Conservation (phyloP, 2,113 vertebrate species). For the Sakesphorus luctuosus region DNA sequence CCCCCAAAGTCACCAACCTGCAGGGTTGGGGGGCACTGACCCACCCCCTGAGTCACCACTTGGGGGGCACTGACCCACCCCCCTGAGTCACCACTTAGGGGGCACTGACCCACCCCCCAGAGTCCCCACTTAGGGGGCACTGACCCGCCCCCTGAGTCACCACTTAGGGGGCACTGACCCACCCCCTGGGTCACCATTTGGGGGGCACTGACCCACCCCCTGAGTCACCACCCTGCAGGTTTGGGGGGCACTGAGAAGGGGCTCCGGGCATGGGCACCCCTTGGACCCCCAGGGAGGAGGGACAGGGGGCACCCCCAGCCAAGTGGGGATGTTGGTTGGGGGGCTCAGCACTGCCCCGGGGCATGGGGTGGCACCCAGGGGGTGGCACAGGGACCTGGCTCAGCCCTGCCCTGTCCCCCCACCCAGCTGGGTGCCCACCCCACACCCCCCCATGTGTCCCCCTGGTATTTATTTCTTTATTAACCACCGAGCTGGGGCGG, state of each 20-base stretch:
- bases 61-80: background rate
- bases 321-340: rapidly evolving
- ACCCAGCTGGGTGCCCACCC: rapidly evolving
- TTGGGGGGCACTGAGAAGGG: background rate
- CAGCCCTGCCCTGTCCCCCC: background rate
- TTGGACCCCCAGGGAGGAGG: rapidly evolving
- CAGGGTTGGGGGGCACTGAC: no score
- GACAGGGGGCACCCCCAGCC: rapidly evolving
- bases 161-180: no score
- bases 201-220: no score
- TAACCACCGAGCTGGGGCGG: rapidly evolving
- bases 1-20: rapidly evolving
- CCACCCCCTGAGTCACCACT: no score
- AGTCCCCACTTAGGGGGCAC: no score
- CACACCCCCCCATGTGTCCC: rapidly evolving
- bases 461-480: slow-evolving; percentile 52
- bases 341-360: background rate
- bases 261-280: background rate
- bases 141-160: no score
- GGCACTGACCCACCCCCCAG: no score
- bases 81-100: rapidly evolving
- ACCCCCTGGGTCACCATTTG: no score
- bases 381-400: background rate
- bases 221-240: no score
- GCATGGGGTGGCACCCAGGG: rapidly evolving